phyloP scores from a whole-genome alignment of 2,888 invertebrate genomes.

The Synanthedon formicaeformis region DNA sequence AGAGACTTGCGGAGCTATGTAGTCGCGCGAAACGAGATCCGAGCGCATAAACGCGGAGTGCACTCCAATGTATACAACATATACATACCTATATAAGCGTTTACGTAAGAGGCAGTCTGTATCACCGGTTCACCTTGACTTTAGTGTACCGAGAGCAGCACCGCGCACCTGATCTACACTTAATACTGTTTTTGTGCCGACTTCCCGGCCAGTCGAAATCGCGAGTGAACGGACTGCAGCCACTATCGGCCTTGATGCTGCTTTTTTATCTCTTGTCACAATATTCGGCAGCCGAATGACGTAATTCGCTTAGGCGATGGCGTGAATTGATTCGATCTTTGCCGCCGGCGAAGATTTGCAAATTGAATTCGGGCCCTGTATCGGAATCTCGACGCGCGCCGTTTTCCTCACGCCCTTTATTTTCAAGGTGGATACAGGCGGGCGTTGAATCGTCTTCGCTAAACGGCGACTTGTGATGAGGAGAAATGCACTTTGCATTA shows the following conservation, averaged over 20 bases:
- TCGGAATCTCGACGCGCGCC: slow-evolving; percentile 4
- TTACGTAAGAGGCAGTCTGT: background rate
- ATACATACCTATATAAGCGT: background rate
- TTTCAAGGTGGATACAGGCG: background rate
- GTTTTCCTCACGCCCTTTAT: background rate
- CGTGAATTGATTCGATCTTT: slow-evolving; percentile 43
- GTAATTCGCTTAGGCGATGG: slow-evolving; percentile 44
- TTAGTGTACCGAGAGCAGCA: slow-evolving; percentile 26
- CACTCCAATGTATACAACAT: slow-evolving; percentile 1
- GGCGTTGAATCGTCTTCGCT: slow-evolving; percentile 11
- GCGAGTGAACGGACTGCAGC: slow-evolving; percentile 62
- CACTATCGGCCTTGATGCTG: slow-evolving; percentile 43
- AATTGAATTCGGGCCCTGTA: slow-evolving; percentile 34
- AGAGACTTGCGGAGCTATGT: background rate
- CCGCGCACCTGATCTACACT: slow-evolving; percentile 5
- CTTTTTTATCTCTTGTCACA: slow-evolving; percentile 36
- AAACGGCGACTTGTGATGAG: slow-evolving; percentile 4
- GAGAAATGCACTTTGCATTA: slow-evolving; percentile 3
- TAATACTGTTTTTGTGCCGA: slow-evolving; percentile 26
- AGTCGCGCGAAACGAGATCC: slow-evolving; percentile 2
- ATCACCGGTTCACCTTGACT: slow-evolving; percentile 55
- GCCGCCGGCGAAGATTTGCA: slow-evolving; percentile 33
- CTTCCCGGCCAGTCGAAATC: slow-evolving; percentile 42
- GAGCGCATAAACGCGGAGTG: slow-evolving; percentile 1
- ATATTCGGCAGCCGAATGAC: slow-evolving; percentile 49